phyloP scores from a whole-genome alignment of 1,140 invertebrate genomes.

The Drosophila nasuta region DNA sequence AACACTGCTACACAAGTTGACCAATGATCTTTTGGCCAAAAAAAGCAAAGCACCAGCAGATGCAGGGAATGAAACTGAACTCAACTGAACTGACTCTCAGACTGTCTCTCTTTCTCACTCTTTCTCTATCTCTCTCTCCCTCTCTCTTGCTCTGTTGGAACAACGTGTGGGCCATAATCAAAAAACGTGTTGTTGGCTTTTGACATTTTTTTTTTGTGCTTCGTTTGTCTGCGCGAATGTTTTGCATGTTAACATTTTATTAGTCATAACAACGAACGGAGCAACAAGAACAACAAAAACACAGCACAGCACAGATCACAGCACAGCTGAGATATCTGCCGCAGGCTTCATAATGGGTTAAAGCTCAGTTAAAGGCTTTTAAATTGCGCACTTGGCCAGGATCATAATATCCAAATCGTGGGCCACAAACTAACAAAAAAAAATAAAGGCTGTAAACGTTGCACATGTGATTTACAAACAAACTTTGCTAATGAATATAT shows the following conservation, averaged over 20 bases:
- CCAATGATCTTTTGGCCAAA: slow-evolving; percentile 74
- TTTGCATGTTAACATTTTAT: slow-evolving; percentile 84
- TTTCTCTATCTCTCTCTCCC: background rate
- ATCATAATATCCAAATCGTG: slow-evolving; percentile 47
- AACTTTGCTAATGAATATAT: slow-evolving; percentile 14
- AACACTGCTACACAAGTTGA: slow-evolving; percentile 62
- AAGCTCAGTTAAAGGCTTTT: slow-evolving; percentile 8
- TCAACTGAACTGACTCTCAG: background rate
- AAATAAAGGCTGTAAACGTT: slow-evolving; percentile 10
- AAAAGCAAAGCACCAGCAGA: slow-evolving; percentile 16
- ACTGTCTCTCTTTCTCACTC: background rate
- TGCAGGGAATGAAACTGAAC: slow-evolving; percentile 21
- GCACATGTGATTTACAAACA: background rate
- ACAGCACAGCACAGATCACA: slow-evolving; percentile 25
- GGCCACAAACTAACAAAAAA: background rate
- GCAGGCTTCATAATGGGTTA: slow-evolving; percentile 23
- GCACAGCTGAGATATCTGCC: slow-evolving; percentile 32
- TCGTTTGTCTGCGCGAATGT: slow-evolving; percentile 63
- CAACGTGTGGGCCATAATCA: slow-evolving; percentile 76
- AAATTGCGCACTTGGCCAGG: slow-evolving; percentile 31
- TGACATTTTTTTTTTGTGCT: slow-evolving; percentile 68
- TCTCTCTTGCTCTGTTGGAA: slow-evolving; percentile 12
- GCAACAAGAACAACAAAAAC: slow-evolving; percentile 46
- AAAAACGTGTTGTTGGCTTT: slow-evolving; percentile 70
- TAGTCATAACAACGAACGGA: slow-evolving; percentile 76